These are phyloP conservation scores for Stenotaenia linearis DNA, from an alignment of 2,888 invertebrate genomes.

Conservation along the genomic window DNA sequence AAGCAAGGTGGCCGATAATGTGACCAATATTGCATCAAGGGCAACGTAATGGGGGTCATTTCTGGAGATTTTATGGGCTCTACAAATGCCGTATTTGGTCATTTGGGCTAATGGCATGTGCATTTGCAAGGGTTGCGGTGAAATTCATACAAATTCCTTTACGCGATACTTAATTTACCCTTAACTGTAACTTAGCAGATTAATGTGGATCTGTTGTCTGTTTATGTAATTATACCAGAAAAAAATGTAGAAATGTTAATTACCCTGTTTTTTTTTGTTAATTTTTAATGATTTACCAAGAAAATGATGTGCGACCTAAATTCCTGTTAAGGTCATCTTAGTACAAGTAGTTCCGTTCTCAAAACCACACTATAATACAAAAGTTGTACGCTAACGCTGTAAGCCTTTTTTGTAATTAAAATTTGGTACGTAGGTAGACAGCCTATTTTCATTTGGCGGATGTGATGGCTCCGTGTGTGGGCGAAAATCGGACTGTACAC, in stretches of 20 bases:
- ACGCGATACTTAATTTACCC: not conserved
- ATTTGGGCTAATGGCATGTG: not conserved
- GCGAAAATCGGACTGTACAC: not conserved
- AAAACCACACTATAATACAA: not conserved
- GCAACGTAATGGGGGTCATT: not conserved
- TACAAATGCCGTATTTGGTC: not conserved
- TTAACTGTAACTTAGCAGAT: too few relatives aligned
- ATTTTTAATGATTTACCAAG: too few relatives aligned
- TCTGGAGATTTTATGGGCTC: not conserved
- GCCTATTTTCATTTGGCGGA: not conserved
- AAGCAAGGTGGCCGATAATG: not conserved
- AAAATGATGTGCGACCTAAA: not conserved
- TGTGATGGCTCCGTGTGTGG: not conserved
- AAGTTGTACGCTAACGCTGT: not conserved
- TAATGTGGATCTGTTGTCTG: too few relatives aligned
- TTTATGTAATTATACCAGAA: not conserved
- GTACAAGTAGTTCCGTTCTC: conserved; percentile 21
- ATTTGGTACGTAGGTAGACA: not conserved
- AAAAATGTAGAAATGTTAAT: too few relatives aligned
- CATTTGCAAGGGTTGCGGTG: not conserved
- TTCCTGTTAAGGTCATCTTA: not conserved
- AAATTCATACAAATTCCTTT: not conserved
- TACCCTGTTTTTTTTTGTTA: too few relatives aligned
- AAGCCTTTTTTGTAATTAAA: not conserved
- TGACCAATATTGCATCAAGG: not conserved